phyloP scores from a whole-genome alignment of 2,888 invertebrate genomes.

The Drosophila quinaria region DNA sequence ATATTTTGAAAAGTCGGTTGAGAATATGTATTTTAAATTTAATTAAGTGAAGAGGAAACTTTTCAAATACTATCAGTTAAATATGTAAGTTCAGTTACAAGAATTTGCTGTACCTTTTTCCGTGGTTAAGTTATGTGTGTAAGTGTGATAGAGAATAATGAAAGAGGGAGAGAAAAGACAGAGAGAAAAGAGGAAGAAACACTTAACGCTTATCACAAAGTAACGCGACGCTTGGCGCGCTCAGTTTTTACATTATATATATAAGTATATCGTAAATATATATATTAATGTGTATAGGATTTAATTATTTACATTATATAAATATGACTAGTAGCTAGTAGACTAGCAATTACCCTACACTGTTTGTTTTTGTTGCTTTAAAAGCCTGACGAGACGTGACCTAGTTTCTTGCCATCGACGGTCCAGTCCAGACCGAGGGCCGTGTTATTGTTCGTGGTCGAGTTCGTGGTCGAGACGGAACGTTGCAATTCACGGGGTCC shows the following conservation, averaged over 20 bases:
- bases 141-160: not conserved
- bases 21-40: not conserved
- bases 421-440: constrained; percentile 84
- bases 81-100: not conserved
- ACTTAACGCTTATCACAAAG: constrained; percentile 77
- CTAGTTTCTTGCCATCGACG: constrained; percentile 82
- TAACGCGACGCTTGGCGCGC: constrained; percentile 74
- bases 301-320: constrained; percentile 21
- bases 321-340: constrained; percentile 41
- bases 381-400: constrained; percentile 85
- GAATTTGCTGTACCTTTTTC: constrained; percentile 41
- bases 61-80: not conserved
- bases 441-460: constrained; percentile 81
- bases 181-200: constrained; percentile 43
- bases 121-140: not conserved
- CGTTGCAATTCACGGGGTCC: constrained; percentile 84
- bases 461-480: constrained; percentile 74
- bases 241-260: constrained; percentile 34
- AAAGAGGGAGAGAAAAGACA: not conserved
- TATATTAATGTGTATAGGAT: constrained; percentile 11
- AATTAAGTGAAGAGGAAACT: not conserved
- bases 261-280: constrained; percentile 17
- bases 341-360: constrained; percentile 31
- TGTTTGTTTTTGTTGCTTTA: constrained; percentile 53
- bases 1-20: not conserved